Evolutionary conservation across 2,888 invertebrate genomes (phyloP).

Genomic region (Acrobasis repandana): DNA sequence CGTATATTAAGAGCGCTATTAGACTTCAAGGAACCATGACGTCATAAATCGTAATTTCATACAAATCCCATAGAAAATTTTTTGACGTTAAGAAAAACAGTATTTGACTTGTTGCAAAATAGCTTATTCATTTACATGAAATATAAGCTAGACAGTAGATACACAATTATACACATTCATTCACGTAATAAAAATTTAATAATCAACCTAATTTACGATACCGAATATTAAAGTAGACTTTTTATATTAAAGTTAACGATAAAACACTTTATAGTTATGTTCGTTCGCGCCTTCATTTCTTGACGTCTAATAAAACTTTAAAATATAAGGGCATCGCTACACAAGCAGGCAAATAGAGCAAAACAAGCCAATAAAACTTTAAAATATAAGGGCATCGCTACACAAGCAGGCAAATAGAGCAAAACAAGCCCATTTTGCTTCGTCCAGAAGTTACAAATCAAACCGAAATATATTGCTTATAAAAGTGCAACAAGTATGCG

Average conservation of each 20-base stretch:
- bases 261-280: constrained; percentile 26
- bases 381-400: constrained; percentile 29
- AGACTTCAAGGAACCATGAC: too few relatives aligned
- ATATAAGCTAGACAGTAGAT: neutral
- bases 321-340: constrained; percentile 28
- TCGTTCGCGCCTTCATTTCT: constrained; percentile 25
- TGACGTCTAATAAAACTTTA: constrained; percentile 33
- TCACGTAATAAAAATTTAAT: neutral
- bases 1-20: too few relatives aligned
- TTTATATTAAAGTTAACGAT: constrained; percentile 2
- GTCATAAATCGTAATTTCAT: too few relatives aligned
- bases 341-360: constrained; percentile 42
- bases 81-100: too few relatives aligned
- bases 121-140: too few relatives aligned
- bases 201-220: neutral
- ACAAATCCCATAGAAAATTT: too few relatives aligned
- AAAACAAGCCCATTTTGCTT: constrained; percentile 57
- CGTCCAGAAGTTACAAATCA: constrained; percentile 78
- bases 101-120: too few relatives aligned
- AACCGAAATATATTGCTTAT: constrained; percentile 80
- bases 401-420: constrained; percentile 39
- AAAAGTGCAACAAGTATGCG: constrained; percentile 81
- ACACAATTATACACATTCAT: neutral
- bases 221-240: neutral
- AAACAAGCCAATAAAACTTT: constrained; percentile 50